Base-by-base conservation (phyloP, 2,797 vertebrate genomes). In the Chrosomus eos region DNA sequence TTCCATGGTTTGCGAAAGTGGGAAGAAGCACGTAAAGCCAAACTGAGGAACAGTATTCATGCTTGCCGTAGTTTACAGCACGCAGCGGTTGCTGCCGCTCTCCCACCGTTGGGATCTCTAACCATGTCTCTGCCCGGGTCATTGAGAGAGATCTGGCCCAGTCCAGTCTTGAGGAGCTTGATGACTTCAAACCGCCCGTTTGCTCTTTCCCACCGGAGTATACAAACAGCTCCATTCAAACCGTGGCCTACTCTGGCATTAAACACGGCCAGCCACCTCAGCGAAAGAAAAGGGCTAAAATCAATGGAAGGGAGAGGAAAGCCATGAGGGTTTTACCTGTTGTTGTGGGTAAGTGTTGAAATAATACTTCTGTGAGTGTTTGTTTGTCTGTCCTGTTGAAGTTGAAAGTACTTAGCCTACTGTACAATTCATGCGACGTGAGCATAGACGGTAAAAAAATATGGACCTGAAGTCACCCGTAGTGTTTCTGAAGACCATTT, bases 251-350 rank as follows among this genome's bases (percentile, higher is more conserved):
- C 87, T 91, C 91, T 1, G 91, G 87, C 66, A 80, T 92, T 86
- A 87, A 82, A 73, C 92, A 92, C 40, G 87, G 80, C 3, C 90
- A 89, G 10, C 70, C 92, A 71, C 21, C 87, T 71, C 0, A 89
- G 51, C 83, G 84, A 58, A 95, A 73, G 90, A 96, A 95, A 85
- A 93, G 91, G 3, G 94, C 95, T 72, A 97, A 97, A 93, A 97
- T 97, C 93, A 96, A 97, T 0, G 93, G 94, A 85, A 90, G 97
- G 60, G 98, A 98, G 93, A 95, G 96, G 90, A 97, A 97, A 86
- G 97, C 97, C 11, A 98, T 98, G 97, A 94, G 91, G 89, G 97
- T 97, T 83, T 93, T 99, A 45, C 97, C 97, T 0, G 96, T 98
- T 0, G 97, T 98, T 0, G 97, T 98, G 0, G 97, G 97, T 98